These are phyloP conservation scores for Pogonocherus hispidulus DNA, from an alignment of 2,888 invertebrate species.

Conservation along the genomic window DNA sequence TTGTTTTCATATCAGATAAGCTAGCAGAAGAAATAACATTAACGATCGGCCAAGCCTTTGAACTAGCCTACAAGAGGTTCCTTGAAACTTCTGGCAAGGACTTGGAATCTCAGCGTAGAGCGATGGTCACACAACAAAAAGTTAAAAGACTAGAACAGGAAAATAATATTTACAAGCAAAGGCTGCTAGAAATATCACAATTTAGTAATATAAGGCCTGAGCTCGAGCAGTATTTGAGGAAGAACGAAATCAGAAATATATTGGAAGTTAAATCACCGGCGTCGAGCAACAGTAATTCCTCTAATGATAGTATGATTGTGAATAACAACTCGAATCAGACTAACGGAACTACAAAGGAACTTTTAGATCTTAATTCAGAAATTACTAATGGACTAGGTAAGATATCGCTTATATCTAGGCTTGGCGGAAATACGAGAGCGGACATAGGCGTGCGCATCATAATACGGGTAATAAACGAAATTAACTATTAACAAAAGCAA, in stretches of 20 bases:
- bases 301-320: constrained; percentile 10
- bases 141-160: constrained; percentile 91
- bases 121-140: constrained; percentile 84
- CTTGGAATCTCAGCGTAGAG: constrained; percentile 85
- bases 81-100: constrained; percentile 93
- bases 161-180: constrained; percentile 85
- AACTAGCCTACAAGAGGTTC: constrained; percentile 95
- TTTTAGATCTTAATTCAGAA: constrained; percentile 63
- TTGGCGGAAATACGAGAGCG: too few relatives aligned
- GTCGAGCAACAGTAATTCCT: background rate
- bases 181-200: constrained; percentile 78
- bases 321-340: constrained; percentile 48
- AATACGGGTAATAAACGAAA: too few relatives aligned
- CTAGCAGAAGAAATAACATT: constrained; percentile 97
- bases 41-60: constrained; percentile 98
- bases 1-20: constrained; percentile 97
- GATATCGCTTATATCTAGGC: too few relatives aligned
- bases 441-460: too few relatives aligned
- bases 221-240: constrained; percentile 70
- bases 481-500: too few relatives aligned
- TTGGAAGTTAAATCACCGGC: constrained; percentile 62
- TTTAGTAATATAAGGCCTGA: constrained; percentile 71
- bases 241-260: constrained; percentile 71
- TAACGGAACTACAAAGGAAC: constrained; percentile 54
- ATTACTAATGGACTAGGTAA: constrained; percentile 61